Base-by-base conservation (phyloP, 2,113 vertebrate genomes). In the Bufo bufo region DNA sequence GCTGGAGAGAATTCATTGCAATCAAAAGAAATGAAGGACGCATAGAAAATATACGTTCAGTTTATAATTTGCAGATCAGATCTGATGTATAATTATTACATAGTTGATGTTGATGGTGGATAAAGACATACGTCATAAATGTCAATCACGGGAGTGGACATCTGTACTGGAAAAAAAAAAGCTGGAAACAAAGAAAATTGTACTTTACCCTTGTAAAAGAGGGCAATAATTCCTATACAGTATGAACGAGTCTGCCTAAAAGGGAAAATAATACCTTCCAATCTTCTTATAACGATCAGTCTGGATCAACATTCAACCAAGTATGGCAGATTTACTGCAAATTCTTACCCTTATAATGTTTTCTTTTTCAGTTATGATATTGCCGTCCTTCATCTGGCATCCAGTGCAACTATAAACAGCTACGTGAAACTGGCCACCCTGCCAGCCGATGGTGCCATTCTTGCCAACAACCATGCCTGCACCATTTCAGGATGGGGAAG, bases 401-500 rank as follows among this genome's bases (percentile, higher is more conserved):
- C 91, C 74, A 93, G 75, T 0, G 96, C 94, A 45, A 84, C 89
- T 74, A 94, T 99, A 43, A 97, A 97, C 94, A 91, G 3, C 89
- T 87, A 95, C 0, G 95, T 98, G 89, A 90, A 97, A 93, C 93
- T 98, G 84, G 97, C 87, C 0, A 50, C 69, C 12, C 94, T 99
- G 91, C 96, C 97, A 50, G 63, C n/a, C 47, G 61, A 87, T 0
- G 96, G 94, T 2, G 89, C 93, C 90, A 54, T 96, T 90, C 95
- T 98, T 93, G 4, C 95, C 90, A 90, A 98, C 94, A 91, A 96
- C 90, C 93, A 94, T 90, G 56, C 89, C 91, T 98, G 98, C 92
- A 96, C 95, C 93, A 96, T 98, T 94, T 94, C 91, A 0, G 98
- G 98, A 93, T 98, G 98, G 97, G 97, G 97, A 59, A 91, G 19